Percentiles rank a stretch among this genome's conserved stretches.
These are phyloP conservation scores for Unio pictorum DNA, from an alignment of 2,888 invertebrate genomes.

Conservation along the genomic window DNA sequence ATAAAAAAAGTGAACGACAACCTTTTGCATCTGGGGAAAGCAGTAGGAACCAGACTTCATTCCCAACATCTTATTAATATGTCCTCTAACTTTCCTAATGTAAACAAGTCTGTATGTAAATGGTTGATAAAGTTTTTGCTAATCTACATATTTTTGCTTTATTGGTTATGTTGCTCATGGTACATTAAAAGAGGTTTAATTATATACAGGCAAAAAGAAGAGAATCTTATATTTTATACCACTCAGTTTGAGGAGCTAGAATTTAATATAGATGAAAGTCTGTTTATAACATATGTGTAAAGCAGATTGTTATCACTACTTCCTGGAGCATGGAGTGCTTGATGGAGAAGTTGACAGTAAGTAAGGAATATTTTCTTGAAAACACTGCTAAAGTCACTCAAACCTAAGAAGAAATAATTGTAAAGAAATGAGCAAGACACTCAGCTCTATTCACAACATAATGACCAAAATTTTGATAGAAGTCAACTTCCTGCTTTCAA, in stretches of 20 bases:
- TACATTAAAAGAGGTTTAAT: conserved; percentile 16
- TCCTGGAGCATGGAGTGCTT: conserved; percentile 12
- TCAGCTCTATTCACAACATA: conserved; percentile 8
- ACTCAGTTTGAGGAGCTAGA: neutral
- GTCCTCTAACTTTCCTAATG: conserved; percentile 16
- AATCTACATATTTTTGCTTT: conserved; percentile 8
- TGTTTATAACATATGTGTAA: conserved; percentile 11
- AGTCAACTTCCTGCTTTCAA: conserved; percentile 10
- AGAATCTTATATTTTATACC: conserved; percentile 11
- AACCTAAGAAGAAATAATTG: conserved; percentile 9
- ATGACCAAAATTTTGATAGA: conserved; percentile 15
- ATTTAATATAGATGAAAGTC: neutral
- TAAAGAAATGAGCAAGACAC: conserved; percentile 12
- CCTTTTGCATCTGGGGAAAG: neutral
- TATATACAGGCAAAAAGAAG: conserved; percentile 5
- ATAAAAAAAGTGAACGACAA: conserved; percentile 4
- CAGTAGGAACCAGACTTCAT: conserved; percentile 5
- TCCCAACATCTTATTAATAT: conserved; percentile 13
- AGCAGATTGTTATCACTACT: conserved; percentile 17
- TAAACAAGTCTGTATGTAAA: conserved; percentile 15
- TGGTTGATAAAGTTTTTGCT: conserved; percentile 9
- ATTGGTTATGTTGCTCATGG: conserved; percentile 13
- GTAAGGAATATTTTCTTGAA: conserved; percentile 7
- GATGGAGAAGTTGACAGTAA: conserved; percentile 9
- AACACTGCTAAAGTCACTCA: conserved; percentile 13